Evolutionary conservation across 2,797 vertebrate species (phyloP).

Genomic region (Crocodylus rhombifer): DNA sequence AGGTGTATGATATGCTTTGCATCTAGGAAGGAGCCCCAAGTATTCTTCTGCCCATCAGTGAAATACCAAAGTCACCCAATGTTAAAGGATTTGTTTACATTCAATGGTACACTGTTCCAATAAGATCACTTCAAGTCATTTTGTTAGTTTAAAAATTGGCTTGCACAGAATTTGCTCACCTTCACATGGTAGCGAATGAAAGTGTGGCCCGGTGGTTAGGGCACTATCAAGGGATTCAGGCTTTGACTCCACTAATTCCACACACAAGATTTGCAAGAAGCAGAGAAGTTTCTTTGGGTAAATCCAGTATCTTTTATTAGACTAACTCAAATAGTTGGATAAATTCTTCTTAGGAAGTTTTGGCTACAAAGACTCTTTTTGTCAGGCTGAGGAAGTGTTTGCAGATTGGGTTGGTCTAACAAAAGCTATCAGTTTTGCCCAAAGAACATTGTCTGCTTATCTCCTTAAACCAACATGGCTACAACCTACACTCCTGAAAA

Average conservation of each 20-base stretch:
- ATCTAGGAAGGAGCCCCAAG: background rate
- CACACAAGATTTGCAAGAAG: no score
- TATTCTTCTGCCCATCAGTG: background rate
- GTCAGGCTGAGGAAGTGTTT: no score
- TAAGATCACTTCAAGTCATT: background rate
- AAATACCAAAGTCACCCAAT: rapidly evolving
- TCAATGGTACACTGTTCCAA: background rate
- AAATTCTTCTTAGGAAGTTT: no score
- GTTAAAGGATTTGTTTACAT: background rate
- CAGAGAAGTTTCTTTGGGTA: no score
- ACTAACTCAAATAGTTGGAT: no score
- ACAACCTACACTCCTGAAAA: no score
- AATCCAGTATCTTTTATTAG: no score
- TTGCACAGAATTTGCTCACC: background rate
- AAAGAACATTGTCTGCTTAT: no score
- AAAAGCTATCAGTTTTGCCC: no score
- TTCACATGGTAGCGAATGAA: background rate
- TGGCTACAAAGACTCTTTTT: no score
- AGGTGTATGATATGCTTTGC: background rate
- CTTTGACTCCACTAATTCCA: background rate
- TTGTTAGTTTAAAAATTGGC: background rate
- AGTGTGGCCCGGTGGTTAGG: background rate
- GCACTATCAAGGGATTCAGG: background rate
- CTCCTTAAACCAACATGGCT: no score
- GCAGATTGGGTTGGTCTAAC: no score